Evolutionary conservation across 2,113 vertebrate genomes (phyloP).

Genomic region (Apodemus sylvaticus): DNA sequence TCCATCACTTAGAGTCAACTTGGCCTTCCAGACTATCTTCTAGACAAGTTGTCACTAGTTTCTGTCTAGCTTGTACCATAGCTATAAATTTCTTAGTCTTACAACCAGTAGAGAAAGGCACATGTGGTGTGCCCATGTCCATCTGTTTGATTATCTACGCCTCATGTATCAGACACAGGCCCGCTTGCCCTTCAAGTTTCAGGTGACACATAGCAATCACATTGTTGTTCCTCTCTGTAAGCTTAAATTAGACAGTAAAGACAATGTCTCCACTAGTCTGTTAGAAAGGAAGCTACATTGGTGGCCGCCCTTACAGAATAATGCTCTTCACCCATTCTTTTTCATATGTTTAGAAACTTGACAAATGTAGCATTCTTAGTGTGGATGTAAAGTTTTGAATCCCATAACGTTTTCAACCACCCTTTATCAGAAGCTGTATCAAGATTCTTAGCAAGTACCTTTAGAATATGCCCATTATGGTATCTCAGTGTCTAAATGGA

Average conservation of each 20-base stretch:
- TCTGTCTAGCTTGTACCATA: neutral
- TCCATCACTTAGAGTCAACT: neutral
- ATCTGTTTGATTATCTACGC: neutral
- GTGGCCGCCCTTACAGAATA: neutral
- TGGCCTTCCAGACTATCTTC: neutral
- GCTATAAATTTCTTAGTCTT: neutral
- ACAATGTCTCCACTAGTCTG: neutral
- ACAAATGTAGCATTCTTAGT: neutral
- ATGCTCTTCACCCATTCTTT: neutral
- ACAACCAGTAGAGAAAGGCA: too few relatives aligned
- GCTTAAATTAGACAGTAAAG: neutral
- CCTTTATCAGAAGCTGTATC: neutral
- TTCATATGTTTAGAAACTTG: neutral
- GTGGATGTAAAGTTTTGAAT: neutral
- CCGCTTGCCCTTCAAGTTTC: neutral
- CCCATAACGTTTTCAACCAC: neutral
- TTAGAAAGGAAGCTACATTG: too few relatives aligned
- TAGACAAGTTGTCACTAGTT: neutral
- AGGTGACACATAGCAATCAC: neutral
- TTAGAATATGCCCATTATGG: neutral
- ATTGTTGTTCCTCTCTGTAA: neutral
- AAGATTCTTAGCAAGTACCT: neutral
- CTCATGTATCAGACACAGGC: neutral
- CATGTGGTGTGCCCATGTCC: too few relatives aligned
- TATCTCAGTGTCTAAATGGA: neutral